Percentiles rank a stretch among this genome's conserved stretches.
Evolutionary conservation across 2,888 invertebrate species (phyloP).

Genomic region (Philereme transversata): DNA sequence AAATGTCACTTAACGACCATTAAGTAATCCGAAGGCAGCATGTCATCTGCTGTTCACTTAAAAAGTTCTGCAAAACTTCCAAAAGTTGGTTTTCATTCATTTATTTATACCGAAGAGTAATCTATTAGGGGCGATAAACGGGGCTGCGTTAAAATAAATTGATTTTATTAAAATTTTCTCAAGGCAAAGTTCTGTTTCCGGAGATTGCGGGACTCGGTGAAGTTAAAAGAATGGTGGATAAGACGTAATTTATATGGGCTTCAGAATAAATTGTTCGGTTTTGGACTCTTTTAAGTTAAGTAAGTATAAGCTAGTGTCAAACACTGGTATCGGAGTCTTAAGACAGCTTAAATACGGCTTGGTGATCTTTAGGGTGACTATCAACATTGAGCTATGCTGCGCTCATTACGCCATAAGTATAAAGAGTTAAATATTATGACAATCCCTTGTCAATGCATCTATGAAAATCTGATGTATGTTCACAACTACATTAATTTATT

Average conservation of each 20-base stretch:
- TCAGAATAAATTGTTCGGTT: neutral
- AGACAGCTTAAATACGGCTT: no score
- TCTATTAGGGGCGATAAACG: slow-evolving; percentile 79
- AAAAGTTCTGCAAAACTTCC: slow-evolving; percentile 35
- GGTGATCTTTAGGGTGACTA: no score
- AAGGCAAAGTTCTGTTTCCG: slow-evolving; percentile 71
- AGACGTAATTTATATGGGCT: slow-evolving; percentile 15
- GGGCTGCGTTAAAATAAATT: slow-evolving; percentile 78
- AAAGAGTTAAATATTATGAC: no score
- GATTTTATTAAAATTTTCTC: slow-evolving; percentile 83
- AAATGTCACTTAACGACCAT: no score
- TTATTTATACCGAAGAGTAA: slow-evolving; percentile 66
- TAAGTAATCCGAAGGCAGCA: no score
- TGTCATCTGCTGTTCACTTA: slow-evolving; percentile 37
- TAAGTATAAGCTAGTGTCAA: no score
- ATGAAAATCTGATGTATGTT: no score
- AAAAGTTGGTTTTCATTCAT: slow-evolving; percentile 52
- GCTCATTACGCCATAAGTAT: no score
- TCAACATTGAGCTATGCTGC: no score
- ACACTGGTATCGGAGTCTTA: no score
- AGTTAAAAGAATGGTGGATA: slow-evolving; percentile 25
- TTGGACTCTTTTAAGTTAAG: neutral
- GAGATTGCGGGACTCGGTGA: slow-evolving; percentile 59
- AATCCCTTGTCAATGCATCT: no score
- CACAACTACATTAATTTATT: no score